Percentiles rank a stretch among this genome's conserved stretches.
These are phyloP conservation scores for Ichneumoninae sp. DNA, from an alignment of 2,888 invertebrate species.

Conservation along the genomic window DNA sequence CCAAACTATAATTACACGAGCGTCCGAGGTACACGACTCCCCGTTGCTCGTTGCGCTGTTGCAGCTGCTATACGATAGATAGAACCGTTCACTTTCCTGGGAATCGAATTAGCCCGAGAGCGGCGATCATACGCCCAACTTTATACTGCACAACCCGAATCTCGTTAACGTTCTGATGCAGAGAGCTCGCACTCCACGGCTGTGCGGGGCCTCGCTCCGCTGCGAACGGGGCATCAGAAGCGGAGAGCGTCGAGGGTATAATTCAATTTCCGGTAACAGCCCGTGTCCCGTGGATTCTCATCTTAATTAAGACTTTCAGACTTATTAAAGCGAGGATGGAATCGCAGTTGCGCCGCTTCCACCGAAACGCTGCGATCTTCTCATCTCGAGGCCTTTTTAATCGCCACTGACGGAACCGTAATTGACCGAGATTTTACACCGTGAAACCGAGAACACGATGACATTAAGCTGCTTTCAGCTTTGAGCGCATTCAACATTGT, in stretches of 20 bases:
- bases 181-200: constrained; percentile 15
- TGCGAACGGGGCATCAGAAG: neutral
- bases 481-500: constrained; percentile 22
- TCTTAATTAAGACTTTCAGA: constrained; percentile 49
- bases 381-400: neutral
- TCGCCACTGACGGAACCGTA: constrained; percentile 17
- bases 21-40: constrained; percentile 33
- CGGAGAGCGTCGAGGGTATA: constrained; percentile 11
- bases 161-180: constrained; percentile 46
- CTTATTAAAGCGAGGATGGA: constrained; percentile 40
- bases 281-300: constrained; percentile 41
- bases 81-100: constrained; percentile 65
- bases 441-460: constrained; percentile 11
- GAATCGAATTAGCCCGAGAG: constrained; percentile 65
- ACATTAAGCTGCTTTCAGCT: constrained; percentile 6
- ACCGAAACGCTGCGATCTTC: neutral
- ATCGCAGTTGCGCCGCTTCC: constrained; percentile 25
- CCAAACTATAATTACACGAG: constrained; percentile 43
- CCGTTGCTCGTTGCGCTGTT: neutral
- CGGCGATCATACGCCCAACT: constrained; percentile 47
- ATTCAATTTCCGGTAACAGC: constrained; percentile 63
- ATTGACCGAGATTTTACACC: constrained; percentile 24
- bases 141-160: constrained; percentile 36
- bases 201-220: neutral
- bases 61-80: constrained; percentile 24